Base-by-base conservation (phyloP, 2,797 vertebrate genomes). In the Kryptolebias ocellatus region DNA sequence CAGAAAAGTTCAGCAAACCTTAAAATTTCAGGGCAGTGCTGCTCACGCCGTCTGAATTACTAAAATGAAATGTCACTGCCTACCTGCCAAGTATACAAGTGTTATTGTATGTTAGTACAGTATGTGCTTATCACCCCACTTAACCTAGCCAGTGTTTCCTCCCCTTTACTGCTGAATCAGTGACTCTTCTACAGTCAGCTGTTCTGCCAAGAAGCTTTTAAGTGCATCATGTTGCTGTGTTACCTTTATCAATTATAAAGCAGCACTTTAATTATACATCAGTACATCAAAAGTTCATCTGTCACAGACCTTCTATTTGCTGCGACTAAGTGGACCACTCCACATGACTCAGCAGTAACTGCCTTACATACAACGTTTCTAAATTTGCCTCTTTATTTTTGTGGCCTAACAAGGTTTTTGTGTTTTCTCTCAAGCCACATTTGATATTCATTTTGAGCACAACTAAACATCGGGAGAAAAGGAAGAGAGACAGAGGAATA, bases 171-270 rank as follows among this genome's bases (percentile, higher is more conserved):
- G 71, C 70, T 45, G 53, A 71, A 74, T 83, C 65, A 28, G 31
- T 76, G 53, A n/a, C 37, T 77, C 66, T 50, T 56, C 60, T 60
- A 20, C 37, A 27, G 58, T 67, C 61, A 66, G 67, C 60, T 74
- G 55, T 52, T 78, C 67, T 70, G 29, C 53, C 66, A 70, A 78
- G 84, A 81, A 70, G 79, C 83, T 86, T 88, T 85, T 87, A 88
- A 85, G 76, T 7, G n/a, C 59, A 28, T 65, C 63, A 56, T 79
- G 74, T 85, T 79, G 57, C 75, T 71, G 27, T 72, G 72, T 79
- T 81, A 67, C 72, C 79, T 80, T 88, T 87, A 89, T 90, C 64
- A 90, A 86, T 90, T 84, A 90, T 90, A 85, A 69, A 90, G 61
- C 60, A 78, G 67, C 59, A 3, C 52, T 73, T 88, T 76, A 83